Conservation (phyloP, 1,140 invertebrate species). For the Heliothis subflexa region DNA sequence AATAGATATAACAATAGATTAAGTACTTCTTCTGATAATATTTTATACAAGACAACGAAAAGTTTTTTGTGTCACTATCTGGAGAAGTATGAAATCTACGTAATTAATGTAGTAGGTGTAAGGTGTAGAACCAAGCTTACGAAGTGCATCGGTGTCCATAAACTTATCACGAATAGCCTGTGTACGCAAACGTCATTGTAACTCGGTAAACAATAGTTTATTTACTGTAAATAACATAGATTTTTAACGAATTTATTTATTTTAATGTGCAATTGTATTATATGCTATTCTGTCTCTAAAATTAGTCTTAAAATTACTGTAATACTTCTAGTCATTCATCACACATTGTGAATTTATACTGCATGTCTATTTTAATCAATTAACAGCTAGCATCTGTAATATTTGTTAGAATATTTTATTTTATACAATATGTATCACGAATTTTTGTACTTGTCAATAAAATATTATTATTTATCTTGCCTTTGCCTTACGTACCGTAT, state of each 20-base stretch:
- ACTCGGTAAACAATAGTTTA: constrained; percentile 13
- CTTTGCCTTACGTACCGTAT: neutral
- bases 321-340: constrained; percentile 57
- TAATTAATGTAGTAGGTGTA: constrained; percentile 11
- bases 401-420: constrained; percentile 19
- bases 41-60: neutral
- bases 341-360: constrained; percentile 32
- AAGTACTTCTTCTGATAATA: constrained; percentile 16
- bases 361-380: constrained; percentile 56
- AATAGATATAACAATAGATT: constrained; percentile 4
- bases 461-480: constrained; percentile 38
- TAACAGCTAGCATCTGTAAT: constrained; percentile 15
- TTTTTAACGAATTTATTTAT: constrained; percentile 37
- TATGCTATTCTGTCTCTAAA: constrained; percentile 50
- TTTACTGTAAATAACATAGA: constrained; percentile 51
- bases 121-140: constrained; percentile 28
- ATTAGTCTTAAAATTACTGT: constrained; percentile 43
- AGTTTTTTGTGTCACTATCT: neutral
- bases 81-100: neutral
- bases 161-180: neutral
- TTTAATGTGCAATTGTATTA: constrained; percentile 57
- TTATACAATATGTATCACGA: constrained; percentile 36
- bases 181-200: constrained; percentile 29
- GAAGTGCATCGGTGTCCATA: constrained; percentile 37
- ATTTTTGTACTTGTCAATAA: constrained; percentile 55